Conservation (phyloP, 2,888 invertebrate species). For the Conops quadrifasciatus region DNA sequence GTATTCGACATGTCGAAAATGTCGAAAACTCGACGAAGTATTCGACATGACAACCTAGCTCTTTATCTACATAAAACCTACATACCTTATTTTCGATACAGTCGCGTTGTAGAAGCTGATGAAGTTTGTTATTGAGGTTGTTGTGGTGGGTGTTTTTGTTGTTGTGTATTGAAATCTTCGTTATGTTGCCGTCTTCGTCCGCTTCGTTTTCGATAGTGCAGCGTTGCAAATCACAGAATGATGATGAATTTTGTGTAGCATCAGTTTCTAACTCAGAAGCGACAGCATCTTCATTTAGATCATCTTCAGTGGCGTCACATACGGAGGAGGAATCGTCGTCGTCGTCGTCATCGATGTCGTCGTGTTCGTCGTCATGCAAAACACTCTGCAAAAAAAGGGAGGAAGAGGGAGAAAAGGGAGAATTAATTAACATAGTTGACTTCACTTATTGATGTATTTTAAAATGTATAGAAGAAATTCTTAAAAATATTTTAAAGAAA, state of each 20-base stretch:
- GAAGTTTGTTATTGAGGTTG: conserved; percentile 34
- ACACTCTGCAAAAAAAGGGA: conserved; percentile 48
- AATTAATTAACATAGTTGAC: no score
- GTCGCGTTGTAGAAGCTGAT: conserved; percentile 50
- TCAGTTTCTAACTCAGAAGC: conserved; percentile 58
- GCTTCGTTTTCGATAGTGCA: conserved; percentile 46
- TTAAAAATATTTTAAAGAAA: no score
- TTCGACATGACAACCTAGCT: conserved; percentile 25
- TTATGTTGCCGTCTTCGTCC: conserved; percentile 14
- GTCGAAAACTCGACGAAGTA: no score
- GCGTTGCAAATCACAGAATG: conserved; percentile 47
- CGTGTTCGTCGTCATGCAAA: conserved; percentile 51
- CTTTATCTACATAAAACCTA: conserved; percentile 37
- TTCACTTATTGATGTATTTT: no score
- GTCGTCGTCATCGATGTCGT: conserved; percentile 42
- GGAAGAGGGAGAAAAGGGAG: neutral
- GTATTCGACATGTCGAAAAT: no score
- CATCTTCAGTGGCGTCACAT: conserved; percentile 58
- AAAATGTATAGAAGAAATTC: no score
- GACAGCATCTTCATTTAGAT: conserved; percentile 55
- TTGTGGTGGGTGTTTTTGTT: conserved; percentile 29
- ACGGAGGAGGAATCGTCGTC: conserved; percentile 45
- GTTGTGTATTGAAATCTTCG: conserved; percentile 34
- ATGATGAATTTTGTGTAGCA: conserved; percentile 48
- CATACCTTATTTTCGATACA: conserved; percentile 60